Base-by-base conservation (phyloP, 2,113 vertebrate genomes). In the Nothoprocta pentlandii region DNA sequence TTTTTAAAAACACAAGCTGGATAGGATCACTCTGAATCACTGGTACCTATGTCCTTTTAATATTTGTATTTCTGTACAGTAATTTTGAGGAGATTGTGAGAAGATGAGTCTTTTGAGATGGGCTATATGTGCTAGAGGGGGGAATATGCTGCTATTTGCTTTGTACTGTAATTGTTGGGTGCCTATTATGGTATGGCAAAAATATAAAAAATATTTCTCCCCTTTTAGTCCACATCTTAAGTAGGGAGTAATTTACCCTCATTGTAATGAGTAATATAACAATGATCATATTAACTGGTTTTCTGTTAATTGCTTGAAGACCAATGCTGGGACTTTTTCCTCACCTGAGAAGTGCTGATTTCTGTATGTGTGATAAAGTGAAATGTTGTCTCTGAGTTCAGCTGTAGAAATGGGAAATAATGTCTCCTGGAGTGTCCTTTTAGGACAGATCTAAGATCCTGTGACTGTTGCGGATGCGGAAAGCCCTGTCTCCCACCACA, bases 1-100 rank as follows among this genome's bases (percentile, higher is more conserved):
- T 94, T 96, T 96, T 93, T 76, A 49, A 87, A 92, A 74, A 16
- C 41, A 62, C 74, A 93, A 86, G 80, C 83, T 93, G 68, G 46
- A 90, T 64, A 30, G 9, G 47, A 56, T 89, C 92, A 63, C 44
- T 85, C 71, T 95, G 94, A 94, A 86, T 95, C 88, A 84, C 71
- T 74, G 71, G 61, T 66, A 41, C 67, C 70, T 95, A n/a, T 32
- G 23, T 17, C 30, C 21, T 85, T 78, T 6, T 32, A 10, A 26
- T 42, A n/a, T 73, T 75, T 71, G 47, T 5, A 46, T 66, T 95
- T 77, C 44, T 16, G 20, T 47, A 76, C 36, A 41, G n/a, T 90
- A 64, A 42, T 80, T 77, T 83, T 82, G 85, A 89, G 79, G 75
- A 75, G 22, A 32, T 2, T 6, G 46, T 51, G 67, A 74, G 67